Evolutionary conservation across 2,113 vertebrate species (phyloP).

Genomic region (Gnathonemus echidnorhynchus): DNA sequence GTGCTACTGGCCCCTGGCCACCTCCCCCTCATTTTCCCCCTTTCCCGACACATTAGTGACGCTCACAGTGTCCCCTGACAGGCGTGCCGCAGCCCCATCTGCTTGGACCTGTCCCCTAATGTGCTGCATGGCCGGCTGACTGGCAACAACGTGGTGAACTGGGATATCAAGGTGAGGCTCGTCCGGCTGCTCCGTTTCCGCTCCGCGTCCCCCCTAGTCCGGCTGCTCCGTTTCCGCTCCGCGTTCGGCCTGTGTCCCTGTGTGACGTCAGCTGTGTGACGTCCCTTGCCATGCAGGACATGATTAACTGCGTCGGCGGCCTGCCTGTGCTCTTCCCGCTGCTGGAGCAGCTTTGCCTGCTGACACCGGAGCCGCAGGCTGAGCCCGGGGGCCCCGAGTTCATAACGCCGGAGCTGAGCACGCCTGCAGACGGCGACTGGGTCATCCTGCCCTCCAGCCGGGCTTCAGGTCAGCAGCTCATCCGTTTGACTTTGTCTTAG

Average conservation of each 20-base stretch:
- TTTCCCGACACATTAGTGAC: not conserved
- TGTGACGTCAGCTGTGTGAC: not conserved
- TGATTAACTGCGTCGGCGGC: constrained; percentile 91
- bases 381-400: constrained; percentile 56
- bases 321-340: constrained; percentile 80
- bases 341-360: constrained; percentile 77
- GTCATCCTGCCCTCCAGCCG: constrained; percentile 78
- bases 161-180: constrained; percentile 88
- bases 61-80: constrained; percentile 39
- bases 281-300: constrained; percentile 63
- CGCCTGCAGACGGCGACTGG: constrained; percentile 80
- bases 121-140: constrained; percentile 87
- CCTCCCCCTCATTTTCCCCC: not conserved
- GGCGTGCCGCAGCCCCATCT: constrained; percentile 91
- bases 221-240: not conserved
- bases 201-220: not conserved
- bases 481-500: not conserved
- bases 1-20: not conserved
- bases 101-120: constrained; percentile 87
- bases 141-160: constrained; percentile 96
- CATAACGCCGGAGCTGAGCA: constrained; percentile 65
- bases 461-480: constrained; percentile 72
- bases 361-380: constrained; percentile 59
- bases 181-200: not conserved
- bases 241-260: not conserved